Base-by-base conservation (phyloP, 2,113 vertebrate genomes). In the Amblyopsis rosae region DNA sequence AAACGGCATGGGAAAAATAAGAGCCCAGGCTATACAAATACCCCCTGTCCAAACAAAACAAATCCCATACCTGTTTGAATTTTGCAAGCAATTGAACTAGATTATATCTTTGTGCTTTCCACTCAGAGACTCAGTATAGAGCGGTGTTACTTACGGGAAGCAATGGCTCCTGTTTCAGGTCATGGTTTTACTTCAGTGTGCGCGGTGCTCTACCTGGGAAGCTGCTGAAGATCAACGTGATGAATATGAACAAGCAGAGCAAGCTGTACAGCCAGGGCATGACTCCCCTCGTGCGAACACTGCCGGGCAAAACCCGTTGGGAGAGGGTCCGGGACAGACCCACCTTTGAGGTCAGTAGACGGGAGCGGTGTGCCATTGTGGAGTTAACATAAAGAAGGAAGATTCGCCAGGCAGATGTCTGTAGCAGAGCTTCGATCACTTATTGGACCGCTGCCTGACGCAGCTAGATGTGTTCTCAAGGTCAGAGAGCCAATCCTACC, bases 221-320 rank as follows among this genome's bases (percentile, higher is more conserved):
- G 83, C 76, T 96, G 50, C 92, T 99, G 76, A 98, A 98, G 88
- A 93, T 99, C 79, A 97, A 97, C 69, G 91, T 99, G 62, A 93
- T 97, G 92, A 99, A 99, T 89, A 98, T 99, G 96, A 99, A 99
- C 88, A 98, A 98, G 76, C 98, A 99, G 87, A 97, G 95, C 87
- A 97, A 96, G 82, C 94, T 99, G 7, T 99, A 99, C 77, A 94
- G 94, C 5, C 97, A 99, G 89, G 98, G 98, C 71, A 98, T 98
- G 97, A 79, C 95, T 7, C 96, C 97, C 3, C 94, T 99, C 0
- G 97, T 99, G 46, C 94, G 94, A 41, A 95, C 96, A 0, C 50
- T 95, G 68, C 97, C 97, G 1, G 77, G 91, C 35, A 92, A 93
- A 59, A 92, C 93, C 1, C 94, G 95, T 57, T 99, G 98, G 97